Evolutionary conservation across 2,888 invertebrate genomes (phyloP), one percentile per base, ranked within the genome.

Genomic region (Lydus trimaculatus): DNA sequence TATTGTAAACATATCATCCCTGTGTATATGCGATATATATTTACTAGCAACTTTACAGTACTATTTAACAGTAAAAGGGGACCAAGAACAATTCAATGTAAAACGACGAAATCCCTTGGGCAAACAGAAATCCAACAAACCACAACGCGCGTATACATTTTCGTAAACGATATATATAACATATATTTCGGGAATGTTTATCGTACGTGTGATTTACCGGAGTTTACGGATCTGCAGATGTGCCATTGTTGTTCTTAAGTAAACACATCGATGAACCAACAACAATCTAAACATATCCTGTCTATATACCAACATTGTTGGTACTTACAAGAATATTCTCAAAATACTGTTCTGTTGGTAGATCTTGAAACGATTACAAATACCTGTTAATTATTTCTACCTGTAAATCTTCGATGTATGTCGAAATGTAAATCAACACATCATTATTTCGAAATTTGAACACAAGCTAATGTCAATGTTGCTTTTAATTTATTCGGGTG

Each of bases 141-240:
- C 76, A 73, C 75, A 75, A 75, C 77, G 73, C 66, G 71, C 63
- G 71, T 59, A 68, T 68, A 65, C 65, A 65, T 74, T 76, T 76
- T 72, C 75, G 73, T 72, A 75, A 75, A 75, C 71, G 76, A 77
- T 48, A 48, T 48, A 43, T 36, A 33, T 4, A 15, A 39, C 15
- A 48, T 39, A 43, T 43, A 33, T 78, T 76, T 77, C 68, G 74
- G 77, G 78, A 73, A 77, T 83, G 82, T 82, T 82, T 82, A 79
- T 78, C 69, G 78, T 81, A 81, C 82, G 82, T 82, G 82, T 82
- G 81, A 80, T 81, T 80, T 77, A 78, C 76, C 78, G 71, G 72
- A 75, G 76, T 77, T 78, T 77, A 78, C 69, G 81, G 81, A 82
- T 81, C 79, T 79, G 82, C 81, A 82, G 81, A 82, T 81, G 81